Percentiles rank a stretch among this genome's conserved stretches.
phyloP scores from a whole-genome alignment of 2,888 invertebrate species.

The Aproaerema taeniolella region DNA sequence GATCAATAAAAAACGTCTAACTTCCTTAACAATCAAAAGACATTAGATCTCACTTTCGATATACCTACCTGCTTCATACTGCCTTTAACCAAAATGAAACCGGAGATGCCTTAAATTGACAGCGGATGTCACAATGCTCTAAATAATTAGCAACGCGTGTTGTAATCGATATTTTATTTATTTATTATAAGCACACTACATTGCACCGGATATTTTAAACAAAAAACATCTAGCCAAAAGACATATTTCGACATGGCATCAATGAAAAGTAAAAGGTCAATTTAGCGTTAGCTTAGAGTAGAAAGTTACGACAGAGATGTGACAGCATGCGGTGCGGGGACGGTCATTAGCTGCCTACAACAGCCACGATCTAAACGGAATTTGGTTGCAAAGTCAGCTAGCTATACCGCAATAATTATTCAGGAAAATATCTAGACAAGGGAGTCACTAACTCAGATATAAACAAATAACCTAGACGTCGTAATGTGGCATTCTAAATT shows the following conservation, averaged over 20 bases:
- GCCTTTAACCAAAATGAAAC: conserved; percentile 1
- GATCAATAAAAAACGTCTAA: conserved; percentile 17
- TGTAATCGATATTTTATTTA: too few relatives aligned
- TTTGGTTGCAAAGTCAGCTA: too few relatives aligned
- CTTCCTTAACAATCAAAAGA: conserved; percentile 21
- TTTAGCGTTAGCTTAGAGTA: background rate
- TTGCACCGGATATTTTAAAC: too few relatives aligned
- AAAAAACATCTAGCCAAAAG: too few relatives aligned
- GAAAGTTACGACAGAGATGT: conserved; percentile 8
- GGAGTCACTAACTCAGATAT: too few relatives aligned
- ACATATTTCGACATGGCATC: background rate
- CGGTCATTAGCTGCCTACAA: conserved; percentile 3
- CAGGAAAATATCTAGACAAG: too few relatives aligned
- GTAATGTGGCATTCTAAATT: too few relatives aligned
- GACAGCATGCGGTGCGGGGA: too few relatives aligned
- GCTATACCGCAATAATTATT: too few relatives aligned
- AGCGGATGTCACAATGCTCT: conserved; percentile 8
- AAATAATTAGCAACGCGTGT: too few relatives aligned
- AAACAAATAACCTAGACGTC: too few relatives aligned
- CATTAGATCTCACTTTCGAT: conserved; percentile 19
- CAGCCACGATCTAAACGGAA: conserved; percentile 1
- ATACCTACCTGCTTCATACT: conserved; percentile 14
- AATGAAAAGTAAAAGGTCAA: conserved; percentile 14
- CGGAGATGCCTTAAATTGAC: conserved; percentile 4
- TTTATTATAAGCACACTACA: too few relatives aligned